Conservation (phyloP, 2,797 vertebrate genomes). For the Telmatherina bonti region DNA sequence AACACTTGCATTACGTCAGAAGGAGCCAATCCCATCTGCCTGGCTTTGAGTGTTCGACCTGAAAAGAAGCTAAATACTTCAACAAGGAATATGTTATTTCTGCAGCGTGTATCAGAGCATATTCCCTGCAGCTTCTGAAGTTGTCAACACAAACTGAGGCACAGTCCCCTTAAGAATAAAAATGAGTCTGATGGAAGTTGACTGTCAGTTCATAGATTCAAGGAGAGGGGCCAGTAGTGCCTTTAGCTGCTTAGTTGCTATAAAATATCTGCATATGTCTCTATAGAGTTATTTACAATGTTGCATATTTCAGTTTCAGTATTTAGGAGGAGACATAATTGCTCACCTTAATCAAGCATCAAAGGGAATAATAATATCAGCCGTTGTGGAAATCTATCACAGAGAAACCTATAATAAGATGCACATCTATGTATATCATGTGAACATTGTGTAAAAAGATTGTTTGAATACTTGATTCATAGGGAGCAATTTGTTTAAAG, state of each 20-base stretch:
- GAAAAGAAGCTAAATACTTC: constrained; percentile 10
- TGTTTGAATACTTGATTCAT: neutral
- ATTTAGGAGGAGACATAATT: neutral
- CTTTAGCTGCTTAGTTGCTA: constrained; percentile 2
- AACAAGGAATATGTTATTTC: constrained; percentile 26
- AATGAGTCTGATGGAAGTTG: constrained; percentile 27
- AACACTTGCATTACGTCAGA: constrained; percentile 38
- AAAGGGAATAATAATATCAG: neutral
- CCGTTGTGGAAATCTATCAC: neutral
- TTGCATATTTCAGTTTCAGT: neutral
- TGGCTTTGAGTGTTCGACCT: constrained; percentile 19
- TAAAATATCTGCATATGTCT: neutral
- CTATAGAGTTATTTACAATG: neutral
- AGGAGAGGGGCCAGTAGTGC: constrained; percentile 1
- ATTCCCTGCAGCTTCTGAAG: constrained; percentile 8
- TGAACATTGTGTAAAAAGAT: neutral
- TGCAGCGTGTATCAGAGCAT: constrained; percentile 12
- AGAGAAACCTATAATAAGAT: neutral
- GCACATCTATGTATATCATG: neutral
- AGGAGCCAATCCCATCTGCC: constrained; percentile 44
- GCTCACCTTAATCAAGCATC: neutral
- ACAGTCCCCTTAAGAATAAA: constrained; percentile 23
- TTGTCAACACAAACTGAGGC: constrained; percentile 15
- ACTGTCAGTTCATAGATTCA: constrained; percentile 18
- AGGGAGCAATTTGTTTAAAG: neutral